Base-by-base conservation (phyloP, 2,888 invertebrate species). In the Drosophila multiciliata region DNA sequence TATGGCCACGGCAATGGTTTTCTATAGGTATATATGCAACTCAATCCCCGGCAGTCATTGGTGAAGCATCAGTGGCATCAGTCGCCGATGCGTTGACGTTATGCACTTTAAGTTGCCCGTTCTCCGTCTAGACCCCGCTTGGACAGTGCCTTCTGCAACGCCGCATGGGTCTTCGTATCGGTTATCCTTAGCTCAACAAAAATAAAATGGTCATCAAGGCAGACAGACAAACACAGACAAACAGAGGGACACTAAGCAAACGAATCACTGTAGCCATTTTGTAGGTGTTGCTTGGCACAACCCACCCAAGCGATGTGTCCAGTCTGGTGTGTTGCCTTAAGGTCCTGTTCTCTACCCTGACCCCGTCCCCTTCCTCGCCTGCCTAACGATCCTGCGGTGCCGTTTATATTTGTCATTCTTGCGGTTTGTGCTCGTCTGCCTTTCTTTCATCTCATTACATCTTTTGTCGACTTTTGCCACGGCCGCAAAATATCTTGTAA, bases 351-450 rank as follows among this genome's bases (percentile, higher is more conserved):
- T 53, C 52, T 20, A 35, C 8, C 35, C 3, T 15, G 1, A 29
- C 8, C 5, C 32, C 11, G 50, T 15, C 57, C 63, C 26, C 15
- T 5, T 26, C 5, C 29, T 11, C 11, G 54, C 20, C 53, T 65
- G 63, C 58, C 38, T 59, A 59, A 35, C 49, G 52, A 45, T 66
- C 73, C 80, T 77, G 78, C 66, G 75, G 84, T 80, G 65, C 66
- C 85, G 87, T 72, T 85, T 83, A 76, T 83, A 83, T 83, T 87
- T 87, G 81, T 85, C 85, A 77, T 80, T 82, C 75, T 71, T 85
- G 85, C 71, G 85, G 85, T 85, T 85, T 82, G 59, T 50, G 61
- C 63, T 69, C 42, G 69, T 33, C 65, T 70, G 55, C 54, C 75
- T 57, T 67, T 83, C 80, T 73, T 83, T 61, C 60, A 55, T 36